These are phyloP conservation scores for Sardinella longiceps DNA, from an alignment of 2,797 vertebrate genomes.

Conservation along the genomic window DNA sequence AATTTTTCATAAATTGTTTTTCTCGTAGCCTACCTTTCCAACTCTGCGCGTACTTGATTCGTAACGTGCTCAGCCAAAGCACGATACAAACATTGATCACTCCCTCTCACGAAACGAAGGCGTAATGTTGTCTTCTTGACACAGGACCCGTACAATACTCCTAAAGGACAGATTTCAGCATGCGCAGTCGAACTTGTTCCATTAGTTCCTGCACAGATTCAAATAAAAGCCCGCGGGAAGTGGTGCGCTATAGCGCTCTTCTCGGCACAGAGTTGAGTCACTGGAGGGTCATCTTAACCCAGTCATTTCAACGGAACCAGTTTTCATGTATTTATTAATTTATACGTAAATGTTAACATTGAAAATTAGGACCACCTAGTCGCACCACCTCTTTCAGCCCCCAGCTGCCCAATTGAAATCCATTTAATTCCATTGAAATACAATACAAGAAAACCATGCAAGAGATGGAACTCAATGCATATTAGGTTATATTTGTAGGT, in stretches of 20 bases:
- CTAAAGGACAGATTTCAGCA: neutral
- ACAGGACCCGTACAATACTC: neutral
- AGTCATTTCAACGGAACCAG: no score
- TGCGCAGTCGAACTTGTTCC: neutral
- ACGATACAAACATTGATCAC: constrained; percentile 8
- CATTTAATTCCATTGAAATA: no score
- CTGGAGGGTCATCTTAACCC: no score
- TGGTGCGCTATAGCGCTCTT: neutral
- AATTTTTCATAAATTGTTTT: neutral
- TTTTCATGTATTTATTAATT: no score
- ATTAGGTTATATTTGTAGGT: no score
- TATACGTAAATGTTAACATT: no score
- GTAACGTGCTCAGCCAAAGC: neutral
- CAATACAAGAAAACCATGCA: no score
- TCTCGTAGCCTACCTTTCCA: neutral
- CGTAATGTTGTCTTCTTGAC: neutral
- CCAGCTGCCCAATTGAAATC: no score
- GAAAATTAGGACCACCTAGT: no score
- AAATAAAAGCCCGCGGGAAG: neutral
- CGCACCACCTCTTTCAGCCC: no score
- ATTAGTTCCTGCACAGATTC: neutral
- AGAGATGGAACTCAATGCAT: no score
- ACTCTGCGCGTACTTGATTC: neutral
- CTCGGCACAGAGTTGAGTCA: neutral
- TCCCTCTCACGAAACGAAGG: neutral